These are phyloP conservation scores for Drepanosiphum platanoidis DNA, from an alignment of 2,888 invertebrate species.

Conservation along the genomic window DNA sequence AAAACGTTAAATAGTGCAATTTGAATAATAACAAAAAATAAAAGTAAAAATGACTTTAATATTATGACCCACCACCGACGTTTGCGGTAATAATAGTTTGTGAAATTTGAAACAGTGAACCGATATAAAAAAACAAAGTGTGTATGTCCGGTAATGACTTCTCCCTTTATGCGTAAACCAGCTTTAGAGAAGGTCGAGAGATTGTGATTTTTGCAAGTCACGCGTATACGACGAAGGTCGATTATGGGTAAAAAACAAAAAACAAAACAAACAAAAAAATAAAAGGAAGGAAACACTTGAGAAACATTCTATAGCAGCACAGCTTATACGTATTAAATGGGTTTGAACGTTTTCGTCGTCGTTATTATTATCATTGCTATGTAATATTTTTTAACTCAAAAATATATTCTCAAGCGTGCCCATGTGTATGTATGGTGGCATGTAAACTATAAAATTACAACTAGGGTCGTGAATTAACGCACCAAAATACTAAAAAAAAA, in stretches of 20 bases:
- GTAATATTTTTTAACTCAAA: not conserved
- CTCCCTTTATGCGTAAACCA: slow-evolving; percentile 42
- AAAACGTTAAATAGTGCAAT: not conserved
- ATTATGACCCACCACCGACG: too few species aligned
- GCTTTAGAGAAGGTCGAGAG: slow-evolving; percentile 56
- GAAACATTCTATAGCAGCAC: slow-evolving; percentile 47
- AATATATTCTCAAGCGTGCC: not conserved
- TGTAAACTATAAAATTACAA: not conserved
- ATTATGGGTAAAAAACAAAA: slow-evolving; percentile 32
- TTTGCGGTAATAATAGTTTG: not conserved
- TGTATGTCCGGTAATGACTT: slow-evolving; percentile 30
- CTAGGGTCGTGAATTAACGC: too few species aligned
- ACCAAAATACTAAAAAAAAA: too few species aligned
- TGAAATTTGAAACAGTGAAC: not conserved
- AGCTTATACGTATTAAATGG: slow-evolving; percentile 1
- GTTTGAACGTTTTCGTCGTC: not conserved
- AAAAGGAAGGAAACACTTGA: slow-evolving; percentile 38
- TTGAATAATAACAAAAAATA: slow-evolving; percentile 16
- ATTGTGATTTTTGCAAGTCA: slow-evolving; percentile 54
- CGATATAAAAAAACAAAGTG: not conserved
- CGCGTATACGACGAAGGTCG: slow-evolving; percentile 43
- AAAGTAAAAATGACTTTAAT: not conserved
- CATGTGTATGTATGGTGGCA: not conserved
- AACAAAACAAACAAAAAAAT: slow-evolving; percentile 24
- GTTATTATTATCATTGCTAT: not conserved